Evolutionary conservation across 92 coral and sea anemone genomes (phyloP).

Genomic region (Actinernus sp.): DNA sequence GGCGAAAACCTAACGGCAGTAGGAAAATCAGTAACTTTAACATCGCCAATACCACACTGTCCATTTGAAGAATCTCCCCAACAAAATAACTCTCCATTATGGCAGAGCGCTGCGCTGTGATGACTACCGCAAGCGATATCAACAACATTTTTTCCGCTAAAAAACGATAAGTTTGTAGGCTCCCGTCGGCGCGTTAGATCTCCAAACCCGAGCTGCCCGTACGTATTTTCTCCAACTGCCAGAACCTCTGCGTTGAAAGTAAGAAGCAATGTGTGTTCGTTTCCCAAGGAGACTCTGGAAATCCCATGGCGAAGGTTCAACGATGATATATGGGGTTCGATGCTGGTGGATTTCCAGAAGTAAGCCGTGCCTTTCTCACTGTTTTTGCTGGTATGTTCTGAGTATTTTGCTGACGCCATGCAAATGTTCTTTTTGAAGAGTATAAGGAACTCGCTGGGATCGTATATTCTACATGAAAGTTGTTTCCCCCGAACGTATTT

Average conservation of each 20-base stretch:
- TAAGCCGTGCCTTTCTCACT: slow-evolving; percentile 82
- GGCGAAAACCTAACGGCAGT: slow-evolving; percentile 57
- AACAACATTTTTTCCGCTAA: slow-evolving; percentile 64
- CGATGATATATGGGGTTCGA: slow-evolving; percentile 77
- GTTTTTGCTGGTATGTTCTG: too few species aligned
- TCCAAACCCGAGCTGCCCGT: slow-evolving; percentile 96
- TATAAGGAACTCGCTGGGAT: too few species aligned
- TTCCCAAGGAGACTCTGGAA: slow-evolving; percentile 90
- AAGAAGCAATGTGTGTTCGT: slow-evolving; percentile 84
- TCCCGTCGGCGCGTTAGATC: slow-evolving; percentile 70
- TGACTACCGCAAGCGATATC: slow-evolving; percentile 88
- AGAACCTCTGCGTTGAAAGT: slow-evolving; percentile 76
- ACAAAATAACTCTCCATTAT: slow-evolving; percentile 75
- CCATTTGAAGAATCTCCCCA: slow-evolving; percentile 99
- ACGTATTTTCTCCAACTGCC: slow-evolving; percentile 84
- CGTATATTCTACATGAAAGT: too few species aligned
- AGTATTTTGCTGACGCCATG: too few species aligned
- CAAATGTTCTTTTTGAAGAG: too few species aligned
- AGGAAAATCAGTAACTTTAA: slow-evolving; percentile 53
- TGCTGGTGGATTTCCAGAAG: slow-evolving; percentile 92
- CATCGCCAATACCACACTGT: slow-evolving; percentile 91
- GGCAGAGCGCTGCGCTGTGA: slow-evolving; percentile 80
- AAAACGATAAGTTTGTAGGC: slow-evolving; percentile 58
- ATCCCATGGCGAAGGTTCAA: slow-evolving; percentile 76
- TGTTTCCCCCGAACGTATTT: too few species aligned